These are phyloP conservation scores for Pelobates cultripes DNA, from an alignment of 2,797 vertebrate genomes.

Conservation along the genomic window DNA sequence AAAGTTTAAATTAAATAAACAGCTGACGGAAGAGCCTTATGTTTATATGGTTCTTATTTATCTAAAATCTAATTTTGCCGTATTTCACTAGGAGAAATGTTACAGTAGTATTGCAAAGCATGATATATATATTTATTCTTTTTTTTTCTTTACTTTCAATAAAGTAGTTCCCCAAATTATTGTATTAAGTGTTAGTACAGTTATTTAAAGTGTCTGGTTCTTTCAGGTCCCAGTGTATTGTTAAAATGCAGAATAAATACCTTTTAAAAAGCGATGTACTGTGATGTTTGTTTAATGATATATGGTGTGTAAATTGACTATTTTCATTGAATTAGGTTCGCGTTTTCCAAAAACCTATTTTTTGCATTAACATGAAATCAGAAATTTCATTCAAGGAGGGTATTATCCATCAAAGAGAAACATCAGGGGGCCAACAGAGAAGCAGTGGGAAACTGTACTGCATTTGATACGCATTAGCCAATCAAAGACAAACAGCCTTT, in stretches of 20 bases:
- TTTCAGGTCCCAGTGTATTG: neutral
- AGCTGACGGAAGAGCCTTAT: slow-evolving; percentile 43
- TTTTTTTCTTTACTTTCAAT: neutral
- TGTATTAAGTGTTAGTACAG: neutral
- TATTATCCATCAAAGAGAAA: slow-evolving; percentile 66
- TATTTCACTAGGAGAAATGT: neutral
- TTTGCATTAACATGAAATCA: slow-evolving; percentile 68
- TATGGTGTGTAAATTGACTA: slow-evolving; percentile 62
- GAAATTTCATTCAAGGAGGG: slow-evolving; percentile 62
- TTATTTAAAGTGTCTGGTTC: slow-evolving; percentile 12
- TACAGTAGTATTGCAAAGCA: too few relatives aligned
- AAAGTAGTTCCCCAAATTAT: neutral
- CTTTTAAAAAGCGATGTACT: slow-evolving; percentile 67
- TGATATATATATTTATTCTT: neutral
- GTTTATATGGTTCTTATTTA: slow-evolving; percentile 39
- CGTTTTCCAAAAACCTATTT: slow-evolving; percentile 64
- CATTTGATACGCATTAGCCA: slow-evolving; percentile 70
- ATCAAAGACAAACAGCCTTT: slow-evolving; percentile 67
- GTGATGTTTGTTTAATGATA: slow-evolving; percentile 57
- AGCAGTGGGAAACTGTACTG: slow-evolving; percentile 69
- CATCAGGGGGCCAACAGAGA: slow-evolving; percentile 66
- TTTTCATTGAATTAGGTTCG: slow-evolving; percentile 65
- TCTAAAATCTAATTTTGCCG: slow-evolving; percentile 11
- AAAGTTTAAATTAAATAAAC: slow-evolving; percentile 3
- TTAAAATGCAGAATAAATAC: neutral